Evolutionary conservation across 2,797 vertebrate species (phyloP).

Genomic region (Hozukius guyotensis): DNA sequence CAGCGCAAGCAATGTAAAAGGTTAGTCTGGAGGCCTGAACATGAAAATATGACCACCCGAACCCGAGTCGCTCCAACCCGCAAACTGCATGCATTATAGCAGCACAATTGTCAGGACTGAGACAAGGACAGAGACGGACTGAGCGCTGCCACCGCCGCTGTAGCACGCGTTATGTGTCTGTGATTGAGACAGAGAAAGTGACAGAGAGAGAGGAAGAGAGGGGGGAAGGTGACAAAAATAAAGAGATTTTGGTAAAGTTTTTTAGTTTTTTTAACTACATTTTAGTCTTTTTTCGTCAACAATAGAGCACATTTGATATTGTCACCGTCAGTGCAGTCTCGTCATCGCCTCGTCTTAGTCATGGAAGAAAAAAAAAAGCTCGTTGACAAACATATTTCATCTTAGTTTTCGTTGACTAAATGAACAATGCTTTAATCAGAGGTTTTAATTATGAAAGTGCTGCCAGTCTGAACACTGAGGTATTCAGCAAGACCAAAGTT

Average conservation of each 20-base stretch:
- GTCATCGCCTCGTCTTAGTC: background rate
- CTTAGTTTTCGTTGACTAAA: background rate
- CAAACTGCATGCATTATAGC: too few species aligned
- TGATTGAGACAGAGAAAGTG: too few species aligned
- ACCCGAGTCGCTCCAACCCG: accelerated
- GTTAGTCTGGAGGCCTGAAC: too few species aligned
- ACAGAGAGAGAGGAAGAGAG: too few species aligned
- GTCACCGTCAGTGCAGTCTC: background rate
- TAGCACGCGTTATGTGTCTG: accelerated
- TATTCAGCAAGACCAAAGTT: slow-evolving; percentile 60
- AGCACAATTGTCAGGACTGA: too few species aligned
- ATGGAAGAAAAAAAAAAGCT: background rate
- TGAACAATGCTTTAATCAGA: background rate
- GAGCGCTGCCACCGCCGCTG: too few species aligned
- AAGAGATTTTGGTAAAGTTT: too few species aligned
- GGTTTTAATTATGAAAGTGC: slow-evolving; percentile 54
- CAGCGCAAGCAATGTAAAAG: too few species aligned
- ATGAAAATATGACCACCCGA: too few species aligned
- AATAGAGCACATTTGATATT: background rate
- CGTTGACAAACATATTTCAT: background rate
- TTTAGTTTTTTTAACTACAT: background rate
- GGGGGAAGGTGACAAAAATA: too few species aligned
- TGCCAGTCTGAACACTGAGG: slow-evolving; percentile 33
- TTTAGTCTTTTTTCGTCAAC: background rate
- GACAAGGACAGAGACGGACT: too few species aligned